Percentiles rank a stretch among this genome's conserved stretches.
Evolutionary conservation across 2,113 vertebrate species (phyloP).

Genomic region (Butastur rufipennis): DNA sequence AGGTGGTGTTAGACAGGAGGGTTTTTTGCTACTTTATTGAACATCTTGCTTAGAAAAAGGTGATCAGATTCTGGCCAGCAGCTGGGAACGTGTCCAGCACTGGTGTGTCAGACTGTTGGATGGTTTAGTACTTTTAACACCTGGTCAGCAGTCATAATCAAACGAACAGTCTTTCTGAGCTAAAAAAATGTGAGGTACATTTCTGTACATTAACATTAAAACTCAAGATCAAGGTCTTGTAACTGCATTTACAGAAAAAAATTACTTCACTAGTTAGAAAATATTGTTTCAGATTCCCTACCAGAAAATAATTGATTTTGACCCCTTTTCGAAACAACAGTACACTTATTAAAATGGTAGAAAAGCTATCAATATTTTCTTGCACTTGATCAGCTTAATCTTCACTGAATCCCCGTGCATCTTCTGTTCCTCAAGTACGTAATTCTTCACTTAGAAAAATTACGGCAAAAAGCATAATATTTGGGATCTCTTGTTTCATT

Average conservation of each 20-base stretch:
- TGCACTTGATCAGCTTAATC: not conserved
- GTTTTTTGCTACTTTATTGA: not conserved
- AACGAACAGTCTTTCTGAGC: not conserved
- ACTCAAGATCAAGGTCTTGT: not conserved
- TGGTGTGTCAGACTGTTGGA: not conserved
- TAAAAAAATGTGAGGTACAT: not conserved
- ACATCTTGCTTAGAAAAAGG: not conserved
- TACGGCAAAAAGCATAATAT: not conserved
- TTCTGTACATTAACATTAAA: not conserved
- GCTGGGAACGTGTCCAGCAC: not conserved
- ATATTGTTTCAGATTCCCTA: not conserved
- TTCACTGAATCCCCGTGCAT: not conserved
- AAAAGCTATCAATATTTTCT: not conserved
- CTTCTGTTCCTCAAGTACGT: not conserved
- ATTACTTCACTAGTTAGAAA: not conserved
- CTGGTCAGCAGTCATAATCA: not conserved
- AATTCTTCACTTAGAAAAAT: not conserved
- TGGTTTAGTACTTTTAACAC: not conserved
- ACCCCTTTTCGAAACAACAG: not conserved
- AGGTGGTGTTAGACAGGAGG: not conserved
- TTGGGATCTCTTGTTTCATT: not conserved
- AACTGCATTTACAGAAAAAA: not conserved
- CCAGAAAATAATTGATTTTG: not conserved
- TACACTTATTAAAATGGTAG: not conserved
- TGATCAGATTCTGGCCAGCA: not conserved